Conservation (phyloP, 2,797 vertebrate genomes). For the Crenuchus spilurus region DNA sequence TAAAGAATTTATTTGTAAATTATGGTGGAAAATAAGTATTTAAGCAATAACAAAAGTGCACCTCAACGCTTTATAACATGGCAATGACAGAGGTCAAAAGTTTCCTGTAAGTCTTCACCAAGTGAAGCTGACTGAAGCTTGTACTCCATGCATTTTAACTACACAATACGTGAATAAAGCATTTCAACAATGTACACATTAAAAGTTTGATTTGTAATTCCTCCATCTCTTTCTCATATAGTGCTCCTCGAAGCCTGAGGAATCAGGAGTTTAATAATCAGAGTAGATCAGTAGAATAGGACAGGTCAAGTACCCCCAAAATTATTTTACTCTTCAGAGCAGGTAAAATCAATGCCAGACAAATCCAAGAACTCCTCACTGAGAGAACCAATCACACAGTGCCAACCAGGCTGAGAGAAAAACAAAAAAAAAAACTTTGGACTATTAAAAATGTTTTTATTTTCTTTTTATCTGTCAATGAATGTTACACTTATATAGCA, state of each 20-base stretch:
- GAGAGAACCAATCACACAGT: conserved; percentile 38
- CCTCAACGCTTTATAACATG: too few species aligned
- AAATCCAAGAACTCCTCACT: conserved; percentile 11
- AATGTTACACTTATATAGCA: too few species aligned
- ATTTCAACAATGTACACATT: conserved; percentile 47
- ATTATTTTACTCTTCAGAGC: conserved; percentile 45
- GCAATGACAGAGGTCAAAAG: too few species aligned
- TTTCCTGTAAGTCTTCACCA: too few species aligned
- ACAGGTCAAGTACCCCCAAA: conserved; percentile 25
- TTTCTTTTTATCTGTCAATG: too few species aligned
- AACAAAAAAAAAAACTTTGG: too few species aligned
- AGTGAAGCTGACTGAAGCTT: too few species aligned
- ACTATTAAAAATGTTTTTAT: conserved; percentile 27
- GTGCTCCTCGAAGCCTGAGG: conserved; percentile 48
- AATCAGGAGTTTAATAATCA: conserved; percentile 59
- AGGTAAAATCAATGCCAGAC: conserved; percentile 43
- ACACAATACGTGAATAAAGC: conserved; percentile 20
- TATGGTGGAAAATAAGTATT: too few species aligned
- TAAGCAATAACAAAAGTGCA: too few species aligned
- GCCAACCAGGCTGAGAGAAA: conserved; percentile 43
- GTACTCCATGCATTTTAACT: not conserved
- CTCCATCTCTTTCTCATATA: conserved; percentile 41
- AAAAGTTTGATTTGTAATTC: conserved; percentile 44
- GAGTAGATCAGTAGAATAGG: conserved; percentile 45
- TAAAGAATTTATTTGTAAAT: too few species aligned